Conservation (phyloP, 2,888 invertebrate species). For the Cantharis nigra region DNA sequence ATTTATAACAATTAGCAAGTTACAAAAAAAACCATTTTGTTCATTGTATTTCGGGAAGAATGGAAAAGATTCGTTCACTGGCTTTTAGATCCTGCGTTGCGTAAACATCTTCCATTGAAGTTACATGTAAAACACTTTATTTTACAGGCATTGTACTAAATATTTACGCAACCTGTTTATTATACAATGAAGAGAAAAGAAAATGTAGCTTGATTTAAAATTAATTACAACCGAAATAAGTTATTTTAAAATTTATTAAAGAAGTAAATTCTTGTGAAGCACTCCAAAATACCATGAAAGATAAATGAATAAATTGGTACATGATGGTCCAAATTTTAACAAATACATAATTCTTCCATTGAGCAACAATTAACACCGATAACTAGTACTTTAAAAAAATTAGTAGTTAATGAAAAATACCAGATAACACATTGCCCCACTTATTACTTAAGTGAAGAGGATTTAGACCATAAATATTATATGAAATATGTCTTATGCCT, state of each 20-base stretch:
- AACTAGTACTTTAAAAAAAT: slow-evolving; percentile 32
- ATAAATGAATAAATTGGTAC: background rate
- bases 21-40: background rate
- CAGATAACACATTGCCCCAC: slow-evolving; percentile 32
- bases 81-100: background rate
- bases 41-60: background rate
- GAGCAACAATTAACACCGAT: slow-evolving; percentile 15
- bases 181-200: background rate
- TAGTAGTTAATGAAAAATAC: slow-evolving; percentile 34
- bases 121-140: background rate
- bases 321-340: slow-evolving; percentile 2
- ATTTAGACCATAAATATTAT: slow-evolving; percentile 24
- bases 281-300: background rate
- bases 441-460: slow-evolving; percentile 27
- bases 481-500: slow-evolving; percentile 21
- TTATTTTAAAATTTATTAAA: background rate
- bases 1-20: background rate
- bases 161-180: background rate
- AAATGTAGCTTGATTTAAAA: background rate
- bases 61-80: background rate
- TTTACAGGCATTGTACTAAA: background rate
- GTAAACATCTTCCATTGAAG: background rate
- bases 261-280: background rate
- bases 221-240: background rate
- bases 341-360: slow-evolving; percentile 13